These are phyloP conservation scores for Mohoua ochrocephala DNA, from an alignment of 2,113 vertebrate species.

Conservation along the genomic window DNA sequence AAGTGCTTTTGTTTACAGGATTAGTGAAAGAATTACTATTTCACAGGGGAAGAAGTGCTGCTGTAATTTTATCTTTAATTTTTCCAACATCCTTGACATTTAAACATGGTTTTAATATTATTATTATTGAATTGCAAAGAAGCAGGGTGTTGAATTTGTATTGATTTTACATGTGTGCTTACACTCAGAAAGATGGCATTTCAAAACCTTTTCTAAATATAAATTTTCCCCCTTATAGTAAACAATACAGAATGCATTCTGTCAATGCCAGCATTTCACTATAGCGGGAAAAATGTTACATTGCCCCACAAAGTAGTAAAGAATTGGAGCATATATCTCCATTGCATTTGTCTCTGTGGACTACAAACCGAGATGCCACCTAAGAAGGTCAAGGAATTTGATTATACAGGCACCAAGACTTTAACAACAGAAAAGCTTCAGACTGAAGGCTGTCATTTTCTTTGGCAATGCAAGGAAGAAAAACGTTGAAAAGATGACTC, in stretches of 20 bases:
- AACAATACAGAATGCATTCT: constrained; percentile 30
- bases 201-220: constrained; percentile 40
- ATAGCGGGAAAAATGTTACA: not conserved
- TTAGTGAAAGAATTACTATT: constrained; percentile 61
- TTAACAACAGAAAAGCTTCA: not conserved
- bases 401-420: not conserved
- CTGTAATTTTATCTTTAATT: constrained; percentile 68
- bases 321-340: not conserved
- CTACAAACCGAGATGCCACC: not conserved
- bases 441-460: not conserved
- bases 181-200: constrained; percentile 45
- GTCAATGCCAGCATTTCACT: not conserved
- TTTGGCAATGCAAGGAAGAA: not conserved
- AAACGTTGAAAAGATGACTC: not conserved
- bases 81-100: constrained; percentile 68
- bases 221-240: constrained; percentile 37
- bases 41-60: constrained; percentile 44
- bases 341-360: not conserved
- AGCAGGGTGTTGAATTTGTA: constrained; percentile 35
- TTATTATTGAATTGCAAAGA: constrained; percentile 61
- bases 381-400: not conserved
- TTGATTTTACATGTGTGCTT: constrained; percentile 60
- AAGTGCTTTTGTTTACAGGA: constrained; percentile 66
- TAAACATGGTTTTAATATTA: constrained; percentile 66
- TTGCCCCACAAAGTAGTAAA: not conserved